These are phyloP conservation scores for Stichodactyla mertensii DNA, from an alignment of 64 coral and sea anemone species.

Conservation along the genomic window DNA sequence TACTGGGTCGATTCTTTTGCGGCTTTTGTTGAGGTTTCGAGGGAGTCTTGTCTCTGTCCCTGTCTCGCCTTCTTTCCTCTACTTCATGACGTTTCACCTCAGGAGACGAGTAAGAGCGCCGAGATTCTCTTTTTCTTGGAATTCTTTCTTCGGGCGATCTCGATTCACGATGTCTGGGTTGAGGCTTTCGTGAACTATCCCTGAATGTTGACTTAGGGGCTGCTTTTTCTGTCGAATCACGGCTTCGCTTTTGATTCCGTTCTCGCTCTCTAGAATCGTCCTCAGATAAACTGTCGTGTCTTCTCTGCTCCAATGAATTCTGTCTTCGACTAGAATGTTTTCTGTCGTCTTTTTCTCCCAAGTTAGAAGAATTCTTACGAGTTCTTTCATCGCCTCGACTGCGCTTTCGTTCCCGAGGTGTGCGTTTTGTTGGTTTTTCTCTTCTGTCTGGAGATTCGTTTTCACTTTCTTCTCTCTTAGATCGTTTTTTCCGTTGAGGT, in stretches of 20 bases:
- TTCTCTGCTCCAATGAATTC: background rate
- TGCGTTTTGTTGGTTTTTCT: background rate
- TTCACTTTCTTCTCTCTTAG: conserved; percentile 1
- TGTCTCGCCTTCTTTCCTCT: background rate
- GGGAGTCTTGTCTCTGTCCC: background rate
- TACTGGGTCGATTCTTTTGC: background rate
- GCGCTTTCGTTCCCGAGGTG: background rate
- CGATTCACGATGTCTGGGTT: background rate
- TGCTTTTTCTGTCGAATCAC: background rate
- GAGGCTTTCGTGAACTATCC: background rate
- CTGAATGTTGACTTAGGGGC: background rate
- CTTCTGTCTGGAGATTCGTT: background rate
- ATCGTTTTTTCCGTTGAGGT: background rate
- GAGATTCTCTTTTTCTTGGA: background rate
- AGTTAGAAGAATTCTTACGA: background rate
- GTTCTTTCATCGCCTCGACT: background rate
- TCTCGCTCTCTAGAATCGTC: background rate
- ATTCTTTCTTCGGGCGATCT: background rate
- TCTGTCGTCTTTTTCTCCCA: background rate
- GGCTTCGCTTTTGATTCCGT: background rate
- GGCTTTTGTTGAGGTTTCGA: background rate
- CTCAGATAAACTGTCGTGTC: background rate
- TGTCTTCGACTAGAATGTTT: background rate
- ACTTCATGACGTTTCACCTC: background rate
- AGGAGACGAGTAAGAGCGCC: background rate